A percentile compares a stretch with the other conserved stretches of the same genome.
phyloP scores from a whole-genome alignment of 2,797 vertebrate species.

The Rhinoraja longicauda region DNA sequence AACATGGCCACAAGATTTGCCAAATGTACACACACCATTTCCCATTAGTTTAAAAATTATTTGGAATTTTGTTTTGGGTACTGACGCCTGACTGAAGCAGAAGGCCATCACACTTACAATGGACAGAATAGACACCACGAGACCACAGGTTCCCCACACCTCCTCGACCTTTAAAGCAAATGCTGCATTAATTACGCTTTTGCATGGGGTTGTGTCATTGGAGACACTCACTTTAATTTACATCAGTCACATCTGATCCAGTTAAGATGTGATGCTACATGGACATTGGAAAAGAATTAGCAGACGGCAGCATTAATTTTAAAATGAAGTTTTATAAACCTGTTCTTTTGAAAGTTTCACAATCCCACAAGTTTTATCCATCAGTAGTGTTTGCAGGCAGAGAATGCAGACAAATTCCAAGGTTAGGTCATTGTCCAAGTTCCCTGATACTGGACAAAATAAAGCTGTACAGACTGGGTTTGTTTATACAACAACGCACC shows the following conservation, averaged over 20 bases:
- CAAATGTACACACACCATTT: neutral
- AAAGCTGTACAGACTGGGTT: neutral
- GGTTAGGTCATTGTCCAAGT: neutral
- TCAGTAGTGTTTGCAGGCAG: neutral
- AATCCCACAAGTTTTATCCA: constrained; percentile 24
- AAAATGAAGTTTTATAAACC: constrained; percentile 17
- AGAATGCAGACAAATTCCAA: neutral
- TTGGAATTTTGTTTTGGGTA: neutral
- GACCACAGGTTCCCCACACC: too few species aligned
- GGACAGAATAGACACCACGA: neutral
- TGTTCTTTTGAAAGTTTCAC: constrained; percentile 37
- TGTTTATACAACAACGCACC: neutral
- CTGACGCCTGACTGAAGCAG: neutral
- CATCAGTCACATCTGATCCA: constrained; percentile 60
- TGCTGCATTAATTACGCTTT: constrained; percentile 76
- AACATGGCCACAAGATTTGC: neutral
- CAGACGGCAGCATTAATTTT: constrained; percentile 54
- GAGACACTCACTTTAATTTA: constrained; percentile 69
- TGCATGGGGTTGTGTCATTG: constrained; percentile 79
- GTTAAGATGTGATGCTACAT: constrained; percentile 55
- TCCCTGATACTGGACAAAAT: neutral
- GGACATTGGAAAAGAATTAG: constrained; percentile 52
- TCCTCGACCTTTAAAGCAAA: constrained; percentile 64
- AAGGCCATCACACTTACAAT: neutral
- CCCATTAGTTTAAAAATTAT: neutral